Evolutionary conservation across 2,113 vertebrate genomes (phyloP).

Genomic region (Crotalus helleri): DNA sequence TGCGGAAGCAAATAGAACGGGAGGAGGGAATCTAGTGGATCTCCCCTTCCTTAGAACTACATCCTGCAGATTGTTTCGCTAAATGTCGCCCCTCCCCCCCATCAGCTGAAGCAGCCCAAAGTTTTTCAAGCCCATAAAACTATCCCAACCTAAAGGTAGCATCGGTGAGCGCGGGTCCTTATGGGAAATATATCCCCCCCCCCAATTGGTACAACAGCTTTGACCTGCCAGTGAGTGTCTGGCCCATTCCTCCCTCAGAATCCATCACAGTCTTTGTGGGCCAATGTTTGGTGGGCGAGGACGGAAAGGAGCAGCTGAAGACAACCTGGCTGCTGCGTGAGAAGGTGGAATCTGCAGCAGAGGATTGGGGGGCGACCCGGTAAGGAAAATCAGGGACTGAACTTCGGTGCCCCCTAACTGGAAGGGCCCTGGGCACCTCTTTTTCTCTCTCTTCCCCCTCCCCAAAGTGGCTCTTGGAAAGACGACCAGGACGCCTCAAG

Average conservation of each 20-base stretch:
- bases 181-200: neutral
- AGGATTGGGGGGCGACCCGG: too few species aligned
- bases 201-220: too few species aligned
- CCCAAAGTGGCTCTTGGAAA: too few species aligned
- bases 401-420: too few species aligned
- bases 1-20: neutral
- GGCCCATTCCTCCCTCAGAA: neutral
- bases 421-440: too few species aligned
- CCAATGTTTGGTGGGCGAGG: neutral
- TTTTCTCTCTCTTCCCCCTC: too few species aligned
- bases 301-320: neutral
- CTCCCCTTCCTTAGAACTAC: neutral
- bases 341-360: too few species aligned
- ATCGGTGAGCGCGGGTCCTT: neutral
- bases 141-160: neutral
- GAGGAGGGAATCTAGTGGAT: neutral
- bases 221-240: neutral
- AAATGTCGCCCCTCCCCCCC: neutral
- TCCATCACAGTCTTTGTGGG: constrained; percentile 40
- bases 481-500: too few species aligned
- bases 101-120: neutral
- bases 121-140: neutral
- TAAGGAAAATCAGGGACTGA: too few species aligned
- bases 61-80: neutral
- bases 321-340: too few species aligned